phyloP scores from a whole-genome alignment of 2,797 vertebrate genomes.

The Sebastes matsubarae region DNA sequence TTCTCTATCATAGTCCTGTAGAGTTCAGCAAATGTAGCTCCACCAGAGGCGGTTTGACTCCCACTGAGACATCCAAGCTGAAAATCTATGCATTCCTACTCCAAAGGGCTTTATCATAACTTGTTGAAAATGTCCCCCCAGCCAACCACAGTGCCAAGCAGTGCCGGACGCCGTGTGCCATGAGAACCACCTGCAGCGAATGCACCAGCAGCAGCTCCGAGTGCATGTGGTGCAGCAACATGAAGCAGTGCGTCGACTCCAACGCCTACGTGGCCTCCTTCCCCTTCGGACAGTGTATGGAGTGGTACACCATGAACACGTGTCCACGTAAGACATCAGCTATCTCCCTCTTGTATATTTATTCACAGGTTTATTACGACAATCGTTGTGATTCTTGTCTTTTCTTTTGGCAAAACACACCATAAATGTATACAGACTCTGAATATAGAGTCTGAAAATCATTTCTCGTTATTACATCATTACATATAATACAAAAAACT shows the following conservation, averaged over 20 bases:
- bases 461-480: background rate
- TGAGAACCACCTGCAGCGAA: slow-evolving; percentile 88
- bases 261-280: slow-evolving; percentile 98
- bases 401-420: background rate
- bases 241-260: slow-evolving; percentile 97
- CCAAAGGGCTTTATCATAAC: background rate
- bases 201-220: slow-evolving; percentile 96
- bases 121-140: slow-evolving; percentile 51
- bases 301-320: slow-evolving; percentile 97
- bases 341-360: rapidly evolving
- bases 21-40: background rate
- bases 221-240: slow-evolving; percentile 99
- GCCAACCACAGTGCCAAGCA: slow-evolving; percentile 98
- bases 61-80: background rate
- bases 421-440: too few species aligned
- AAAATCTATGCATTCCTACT: background rate
- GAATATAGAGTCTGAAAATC: background rate
- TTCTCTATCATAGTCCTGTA: background rate
- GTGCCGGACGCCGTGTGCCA: slow-evolving; percentile 93
- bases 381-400: background rate
- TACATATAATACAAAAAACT: background rate
- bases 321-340: slow-evolving; percentile 89
- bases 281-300: slow-evolving; percentile 98
- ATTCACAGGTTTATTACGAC: background rate
- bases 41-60: background rate